A percentile compares a stretch with the other conserved stretches of the same genome.
Evolutionary conservation across 2,888 invertebrate species (phyloP).

Genomic region (Syrphus vitripennis): DNA sequence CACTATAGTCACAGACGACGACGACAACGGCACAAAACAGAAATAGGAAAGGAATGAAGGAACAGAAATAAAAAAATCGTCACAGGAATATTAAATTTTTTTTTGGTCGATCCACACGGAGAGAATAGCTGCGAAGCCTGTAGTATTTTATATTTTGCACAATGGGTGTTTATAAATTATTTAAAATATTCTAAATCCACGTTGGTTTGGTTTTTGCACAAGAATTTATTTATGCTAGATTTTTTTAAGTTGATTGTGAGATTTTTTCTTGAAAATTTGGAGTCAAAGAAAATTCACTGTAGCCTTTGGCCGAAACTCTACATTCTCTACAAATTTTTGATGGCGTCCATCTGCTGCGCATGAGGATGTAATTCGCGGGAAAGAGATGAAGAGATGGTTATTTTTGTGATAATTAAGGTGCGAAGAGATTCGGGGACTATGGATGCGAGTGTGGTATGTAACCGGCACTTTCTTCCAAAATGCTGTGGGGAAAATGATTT

Average conservation of each 20-base stretch:
- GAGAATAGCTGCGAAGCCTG: conserved; percentile 22
- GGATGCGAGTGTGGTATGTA: conserved; percentile 37
- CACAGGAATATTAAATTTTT: conserved; percentile 59
- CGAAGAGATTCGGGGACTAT: neutral
- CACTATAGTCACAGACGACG: conserved; percentile 33
- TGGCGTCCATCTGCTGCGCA: conserved; percentile 75
- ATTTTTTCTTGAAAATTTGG: conserved; percentile 64
- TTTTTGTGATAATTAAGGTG: conserved; percentile 17
- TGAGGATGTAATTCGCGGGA: conserved; percentile 67
- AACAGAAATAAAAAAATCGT: conserved; percentile 50
- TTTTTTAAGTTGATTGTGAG: conserved; percentile 23
- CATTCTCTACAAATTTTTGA: conserved; percentile 73
- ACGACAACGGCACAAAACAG: conserved; percentile 46
- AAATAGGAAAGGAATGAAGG: conserved; percentile 41
- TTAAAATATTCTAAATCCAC: conserved; percentile 51
- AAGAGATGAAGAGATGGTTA: neutral
- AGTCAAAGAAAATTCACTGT: conserved; percentile 71
- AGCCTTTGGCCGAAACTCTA: conserved; percentile 73
- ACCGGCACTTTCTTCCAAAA: conserved; percentile 54
- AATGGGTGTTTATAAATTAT: neutral
- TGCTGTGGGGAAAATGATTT: conserved; percentile 37
- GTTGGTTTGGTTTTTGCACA: conserved; percentile 41
- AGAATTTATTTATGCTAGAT: neutral
- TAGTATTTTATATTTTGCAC: neutral
- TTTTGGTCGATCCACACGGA: conserved; percentile 29